phyloP scores from a whole-genome alignment of 2,888 invertebrate species.

The Artemia sinica region DNA sequence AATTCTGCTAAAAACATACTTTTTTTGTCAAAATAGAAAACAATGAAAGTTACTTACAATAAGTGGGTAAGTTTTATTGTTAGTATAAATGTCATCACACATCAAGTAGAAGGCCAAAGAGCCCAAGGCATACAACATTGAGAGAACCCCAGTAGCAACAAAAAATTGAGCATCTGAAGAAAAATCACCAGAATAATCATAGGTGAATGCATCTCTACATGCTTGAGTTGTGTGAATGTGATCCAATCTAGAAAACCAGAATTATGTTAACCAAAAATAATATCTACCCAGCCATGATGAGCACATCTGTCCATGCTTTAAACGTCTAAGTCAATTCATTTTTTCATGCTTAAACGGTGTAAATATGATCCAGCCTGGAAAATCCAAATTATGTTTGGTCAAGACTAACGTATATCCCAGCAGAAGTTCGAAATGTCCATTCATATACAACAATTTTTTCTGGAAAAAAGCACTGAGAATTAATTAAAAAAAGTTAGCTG shows the following conservation, averaged over 20 bases:
- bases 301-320: neutral
- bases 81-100: slow-evolving; percentile 36
- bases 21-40: too few species aligned
- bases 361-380: too few species aligned
- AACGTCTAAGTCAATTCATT: too few species aligned
- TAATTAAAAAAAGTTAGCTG: too few species aligned
- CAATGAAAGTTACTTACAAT: slow-evolving; percentile 33
- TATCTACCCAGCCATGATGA: slow-evolving; percentile 15
- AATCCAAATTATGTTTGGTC: too few species aligned
- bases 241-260: slow-evolving; percentile 25
- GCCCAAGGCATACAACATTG: slow-evolving; percentile 42
- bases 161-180: slow-evolving; percentile 46
- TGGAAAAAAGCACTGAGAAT: too few species aligned
- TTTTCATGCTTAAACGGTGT: too few species aligned
- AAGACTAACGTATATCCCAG: too few species aligned
- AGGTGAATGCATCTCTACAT: slow-evolving; percentile 24
- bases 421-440: too few species aligned
- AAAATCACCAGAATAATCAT: slow-evolving; percentile 32
- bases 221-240: slow-evolving; percentile 16
- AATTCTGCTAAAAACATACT: too few species aligned
- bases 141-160: slow-evolving; percentile 48
- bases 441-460: too few species aligned
- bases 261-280: neutral
- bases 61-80: slow-evolving; percentile 36
- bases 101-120: slow-evolving; percentile 33